Percentiles rank a stretch among this genome's conserved stretches.
These are phyloP conservation scores for Cephalopholis sonnerati DNA, from an alignment of 2,113 vertebrate species.

Conservation along the genomic window DNA sequence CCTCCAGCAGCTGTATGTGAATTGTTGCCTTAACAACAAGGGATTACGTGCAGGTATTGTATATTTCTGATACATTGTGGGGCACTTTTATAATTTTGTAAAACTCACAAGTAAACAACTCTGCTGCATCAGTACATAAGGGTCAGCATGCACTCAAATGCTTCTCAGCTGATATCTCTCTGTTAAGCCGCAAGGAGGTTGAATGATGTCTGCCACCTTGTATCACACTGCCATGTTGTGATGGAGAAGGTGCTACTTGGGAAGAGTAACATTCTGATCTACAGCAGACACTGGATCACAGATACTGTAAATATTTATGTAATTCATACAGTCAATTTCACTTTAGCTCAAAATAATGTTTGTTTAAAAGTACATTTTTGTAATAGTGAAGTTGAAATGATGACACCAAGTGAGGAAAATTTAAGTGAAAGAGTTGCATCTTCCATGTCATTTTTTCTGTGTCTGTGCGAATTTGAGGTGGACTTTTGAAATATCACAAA, in stretches of 20 bases:
- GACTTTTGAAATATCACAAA: no score
- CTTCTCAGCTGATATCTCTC: background rate
- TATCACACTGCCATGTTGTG: background rate
- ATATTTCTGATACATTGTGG: constrained; percentile 16
- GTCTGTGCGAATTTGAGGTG: no score
- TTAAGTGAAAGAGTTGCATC: no score
- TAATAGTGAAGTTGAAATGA: no score
- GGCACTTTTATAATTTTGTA: constrained; percentile 7
- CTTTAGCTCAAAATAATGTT: no score
- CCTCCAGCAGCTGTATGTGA: constrained; percentile 23
- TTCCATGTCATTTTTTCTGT: no score
- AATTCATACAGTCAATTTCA: no score
- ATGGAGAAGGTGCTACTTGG: background rate
- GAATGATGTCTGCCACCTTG: no score
- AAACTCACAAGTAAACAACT: constrained; percentile 28
- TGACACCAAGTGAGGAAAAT: no score
- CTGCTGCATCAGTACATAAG: background rate
- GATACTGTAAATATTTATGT: no score
- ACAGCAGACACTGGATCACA: no score
- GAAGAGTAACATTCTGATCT: background rate
- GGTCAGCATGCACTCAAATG: background rate
- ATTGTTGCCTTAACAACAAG: constrained; percentile 51
- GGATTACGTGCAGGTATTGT: constrained; percentile 37
- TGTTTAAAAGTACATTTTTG: no score
- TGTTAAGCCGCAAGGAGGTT: background rate